Evolutionary conservation across 2,797 vertebrate species (phyloP).

Genomic region (Synaphobranchus kaupii): DNA sequence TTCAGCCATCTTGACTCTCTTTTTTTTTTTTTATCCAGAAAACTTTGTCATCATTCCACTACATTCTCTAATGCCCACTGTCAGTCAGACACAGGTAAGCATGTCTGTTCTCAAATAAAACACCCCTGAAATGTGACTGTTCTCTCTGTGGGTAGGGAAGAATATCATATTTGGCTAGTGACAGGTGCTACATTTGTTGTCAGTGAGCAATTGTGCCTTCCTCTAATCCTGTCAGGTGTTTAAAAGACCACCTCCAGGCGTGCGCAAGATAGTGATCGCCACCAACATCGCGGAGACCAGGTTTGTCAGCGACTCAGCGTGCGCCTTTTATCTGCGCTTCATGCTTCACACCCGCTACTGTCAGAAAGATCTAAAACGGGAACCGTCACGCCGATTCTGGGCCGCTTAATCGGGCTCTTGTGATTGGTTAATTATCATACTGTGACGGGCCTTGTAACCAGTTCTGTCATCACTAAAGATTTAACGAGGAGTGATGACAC

Average conservation of each 20-base stretch:
- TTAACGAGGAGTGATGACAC: conserved; percentile 42
- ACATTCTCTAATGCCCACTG: conserved; percentile 96
- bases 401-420: conserved; percentile 29
- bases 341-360: neutral
- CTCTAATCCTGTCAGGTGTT: conserved; percentile 81
- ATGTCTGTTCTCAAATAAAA: neutral
- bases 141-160: no score
- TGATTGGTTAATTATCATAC: conserved; percentile 53
- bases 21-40: conserved; percentile 77
- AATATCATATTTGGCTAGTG: neutral
- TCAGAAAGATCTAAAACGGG: neutral
- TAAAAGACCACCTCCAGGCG: conserved; percentile 91
- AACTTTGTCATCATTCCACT: conserved; percentile 93
- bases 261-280: conserved; percentile 96
- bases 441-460: conserved; percentile 45
- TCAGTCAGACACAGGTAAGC: conserved; percentile 91
- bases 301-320: conserved; percentile 61
- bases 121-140: neutral
- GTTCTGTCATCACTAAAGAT: conserved; percentile 43
- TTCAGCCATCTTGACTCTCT: no score
- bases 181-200: neutral
- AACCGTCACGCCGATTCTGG: neutral
- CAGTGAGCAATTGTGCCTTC: neutral
- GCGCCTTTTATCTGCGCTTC: neutral
- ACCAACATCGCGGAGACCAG: conserved; percentile 99